Base-by-base conservation (phyloP, 2,888 invertebrate genomes). In the Embidobia sp. region DNA sequence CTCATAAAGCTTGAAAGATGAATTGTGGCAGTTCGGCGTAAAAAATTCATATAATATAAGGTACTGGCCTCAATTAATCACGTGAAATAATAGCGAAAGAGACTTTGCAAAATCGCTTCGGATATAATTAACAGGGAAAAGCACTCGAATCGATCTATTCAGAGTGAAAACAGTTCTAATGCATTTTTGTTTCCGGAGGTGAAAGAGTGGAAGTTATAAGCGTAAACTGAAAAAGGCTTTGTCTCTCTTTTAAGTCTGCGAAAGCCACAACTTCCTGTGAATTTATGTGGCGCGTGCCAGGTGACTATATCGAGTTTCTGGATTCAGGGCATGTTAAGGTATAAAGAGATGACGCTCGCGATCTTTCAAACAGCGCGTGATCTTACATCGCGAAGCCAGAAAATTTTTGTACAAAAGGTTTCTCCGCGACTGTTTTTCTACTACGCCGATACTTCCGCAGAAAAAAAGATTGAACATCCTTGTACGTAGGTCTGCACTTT, bases 261-360 rank as follows among this genome's bases (percentile, higher is more conserved):
- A 63, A 57, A 63, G 55, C 63, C 73, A 55, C 69, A 70, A 64
- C 49, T 73, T 63, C 72, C 69, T 63, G 67, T 35, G 63, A 63
- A 67, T 73, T 73, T 57, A 46, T 55, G 48, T 46, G 53, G 49
- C 74, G 74, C 74, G 70, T 74, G 70, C 78, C 78, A 74, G 70
- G 70, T 66, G 74, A 74, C 69, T 70, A 42, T 78, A 74, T 78
- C 59, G 42, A 70, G 46, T 78, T 78, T 70, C 74, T 49, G 53
- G 66, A 64, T 69, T 70, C 69, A 48, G 53, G 46, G 61, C 55
- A 59, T 66, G 64, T 59, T 59, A 49, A 48, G 22, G 46, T 26
- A 49, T 64, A 74, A 64, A 64, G 48, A 48, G 48, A 73, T 46
- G 57, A 69, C 57, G 67, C 29, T 27, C 35, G 48, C 48, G 29